Evolutionary conservation across 2,113 vertebrate genomes (phyloP).

Genomic region (Lophius piscatorius): DNA sequence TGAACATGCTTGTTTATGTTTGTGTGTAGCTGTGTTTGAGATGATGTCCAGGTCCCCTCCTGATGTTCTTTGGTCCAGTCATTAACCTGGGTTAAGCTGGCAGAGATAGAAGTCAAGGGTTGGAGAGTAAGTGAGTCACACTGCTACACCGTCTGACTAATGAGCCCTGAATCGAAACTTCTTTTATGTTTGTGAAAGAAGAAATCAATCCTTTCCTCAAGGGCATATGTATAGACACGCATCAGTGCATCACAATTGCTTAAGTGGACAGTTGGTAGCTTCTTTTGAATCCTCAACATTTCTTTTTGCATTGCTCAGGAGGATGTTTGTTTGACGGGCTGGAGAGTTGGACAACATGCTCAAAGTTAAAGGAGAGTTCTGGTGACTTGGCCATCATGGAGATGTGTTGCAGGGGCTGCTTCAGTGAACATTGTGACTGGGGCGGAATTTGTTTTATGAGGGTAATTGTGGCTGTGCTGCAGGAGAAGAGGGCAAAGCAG

Average conservation of each 20-base stretch:
- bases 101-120: constrained; percentile 56
- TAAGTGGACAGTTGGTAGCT: constrained; percentile 5
- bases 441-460: constrained; percentile 80
- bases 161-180: constrained; percentile 44
- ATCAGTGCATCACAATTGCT: neutral
- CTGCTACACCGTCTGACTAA: constrained; percentile 39
- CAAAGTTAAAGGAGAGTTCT: constrained; percentile 34
- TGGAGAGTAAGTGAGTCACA: constrained; percentile 50
- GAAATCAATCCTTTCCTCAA: constrained; percentile 23
- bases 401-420: constrained; percentile 22
- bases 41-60: constrained; percentile 32
- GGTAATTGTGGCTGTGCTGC: constrained; percentile 80
- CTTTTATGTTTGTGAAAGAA: constrained; percentile 23
- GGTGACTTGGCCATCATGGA: constrained; percentile 19
- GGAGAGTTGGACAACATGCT: constrained; percentile 18
- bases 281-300: constrained; percentile 23
- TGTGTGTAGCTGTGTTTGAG: constrained; percentile 33
- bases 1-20: too few relatives aligned
- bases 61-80: constrained; percentile 40
- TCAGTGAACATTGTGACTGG: constrained; percentile 64
- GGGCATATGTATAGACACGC: constrained; percentile 20
- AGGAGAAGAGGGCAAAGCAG: constrained; percentile 83
- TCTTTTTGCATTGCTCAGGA: constrained; percentile 13
- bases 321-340: neutral
- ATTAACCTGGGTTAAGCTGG: constrained; percentile 69